A percentile compares a stretch with the other conserved stretches of the same genome.
Conservation (phyloP, 2,888 invertebrate species). For the Meliscaeva auricollis region DNA sequence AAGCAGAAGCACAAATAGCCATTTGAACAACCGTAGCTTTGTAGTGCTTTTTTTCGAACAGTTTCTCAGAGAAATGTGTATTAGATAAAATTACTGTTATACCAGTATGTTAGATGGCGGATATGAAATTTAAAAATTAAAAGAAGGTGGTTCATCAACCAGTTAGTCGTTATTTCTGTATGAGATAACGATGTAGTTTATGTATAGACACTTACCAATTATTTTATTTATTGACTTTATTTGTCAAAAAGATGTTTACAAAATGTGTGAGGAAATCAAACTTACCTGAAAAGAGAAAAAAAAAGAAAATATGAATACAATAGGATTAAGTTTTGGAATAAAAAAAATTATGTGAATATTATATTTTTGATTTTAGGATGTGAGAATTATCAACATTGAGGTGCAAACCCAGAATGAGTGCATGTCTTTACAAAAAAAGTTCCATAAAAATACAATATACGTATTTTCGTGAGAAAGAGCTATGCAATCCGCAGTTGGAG, state of each 20-base stretch:
- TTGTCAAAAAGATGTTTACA: neutral
- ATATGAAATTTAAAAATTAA: neutral
- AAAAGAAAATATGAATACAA: conserved; percentile 8
- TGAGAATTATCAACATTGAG: too few relatives aligned
- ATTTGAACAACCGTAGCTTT: conserved; percentile 61
- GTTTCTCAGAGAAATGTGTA: conserved; percentile 14
- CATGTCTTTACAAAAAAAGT: too few relatives aligned
- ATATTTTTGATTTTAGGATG: too few relatives aligned
- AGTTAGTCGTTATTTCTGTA: conserved; percentile 11
- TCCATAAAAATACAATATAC: too few relatives aligned
- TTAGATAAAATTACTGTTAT: neutral
- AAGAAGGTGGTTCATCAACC: neutral
- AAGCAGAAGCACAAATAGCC: conserved; percentile 18
- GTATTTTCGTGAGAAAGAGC: too few relatives aligned
- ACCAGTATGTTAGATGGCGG: conserved; percentile 61
- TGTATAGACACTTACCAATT: neutral
- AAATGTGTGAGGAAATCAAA: neutral
- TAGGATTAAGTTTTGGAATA: neutral
- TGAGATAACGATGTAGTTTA: neutral
- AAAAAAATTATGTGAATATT: too few relatives aligned
- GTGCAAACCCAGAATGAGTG: too few relatives aligned
- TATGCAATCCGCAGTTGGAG: too few relatives aligned
- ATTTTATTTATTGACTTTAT: neutral
- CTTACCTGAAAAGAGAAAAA: conserved; percentile 67
- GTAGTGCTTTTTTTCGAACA: conserved; percentile 49